phyloP scores from a whole-genome alignment of 2,797 vertebrate species.

The Lutjanus argentimaculatus region DNA sequence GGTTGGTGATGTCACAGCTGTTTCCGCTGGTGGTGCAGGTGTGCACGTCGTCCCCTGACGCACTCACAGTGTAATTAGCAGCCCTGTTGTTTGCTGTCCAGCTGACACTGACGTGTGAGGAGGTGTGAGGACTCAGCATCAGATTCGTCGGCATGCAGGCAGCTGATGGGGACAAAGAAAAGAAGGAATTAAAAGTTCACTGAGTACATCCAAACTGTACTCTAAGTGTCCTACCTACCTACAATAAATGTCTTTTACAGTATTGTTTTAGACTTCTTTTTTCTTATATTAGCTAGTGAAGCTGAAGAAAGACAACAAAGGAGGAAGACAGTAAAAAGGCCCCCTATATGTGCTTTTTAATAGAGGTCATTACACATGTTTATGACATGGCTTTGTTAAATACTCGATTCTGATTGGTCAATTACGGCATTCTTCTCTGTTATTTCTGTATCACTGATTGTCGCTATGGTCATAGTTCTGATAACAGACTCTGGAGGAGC shows the following conservation, averaged over 20 bases:
- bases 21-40: constrained; percentile 83
- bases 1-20: constrained; percentile 80
- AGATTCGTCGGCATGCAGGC: constrained; percentile 91
- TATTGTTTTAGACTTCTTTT: too few species aligned
- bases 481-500: too few species aligned
- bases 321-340: too few species aligned
- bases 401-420: too few species aligned
- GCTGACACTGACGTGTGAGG: constrained; percentile 81
- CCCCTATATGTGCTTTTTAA: too few species aligned
- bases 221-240: not conserved
- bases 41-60: constrained; percentile 70
- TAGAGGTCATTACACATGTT: too few species aligned
- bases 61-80: constrained; percentile 86
- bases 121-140: constrained; percentile 79
- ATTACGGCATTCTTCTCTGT: too few species aligned
- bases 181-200: not conserved
- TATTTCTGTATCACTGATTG: too few species aligned
- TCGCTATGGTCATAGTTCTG: too few species aligned
- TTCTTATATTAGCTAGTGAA: too few species aligned
- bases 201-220: not conserved
- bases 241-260: not conserved
- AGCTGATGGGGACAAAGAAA: constrained; percentile 78
- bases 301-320: too few species aligned
- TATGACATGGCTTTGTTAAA: too few species aligned
- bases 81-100: constrained; percentile 86